Conservation (phyloP, 2,888 invertebrate species). For the Drosophila vallismaia region DNA sequence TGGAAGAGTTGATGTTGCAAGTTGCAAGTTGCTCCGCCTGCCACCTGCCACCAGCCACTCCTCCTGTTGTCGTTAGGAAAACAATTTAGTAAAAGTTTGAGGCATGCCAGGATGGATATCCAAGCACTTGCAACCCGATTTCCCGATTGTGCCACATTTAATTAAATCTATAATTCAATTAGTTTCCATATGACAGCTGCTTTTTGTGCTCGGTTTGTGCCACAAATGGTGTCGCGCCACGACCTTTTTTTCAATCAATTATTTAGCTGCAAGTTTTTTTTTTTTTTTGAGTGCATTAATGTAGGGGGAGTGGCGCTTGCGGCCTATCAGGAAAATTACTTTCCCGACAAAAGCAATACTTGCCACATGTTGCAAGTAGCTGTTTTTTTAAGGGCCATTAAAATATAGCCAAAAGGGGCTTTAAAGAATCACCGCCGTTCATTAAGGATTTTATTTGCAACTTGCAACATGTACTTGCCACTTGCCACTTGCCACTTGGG, state of each 20-base stretch:
- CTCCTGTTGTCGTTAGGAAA: conserved; percentile 54
- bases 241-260: conserved; percentile 56
- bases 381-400: neutral
- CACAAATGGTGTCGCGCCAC: conserved; percentile 50
- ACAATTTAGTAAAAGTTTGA: conserved; percentile 71
- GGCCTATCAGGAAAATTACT: conserved; percentile 1
- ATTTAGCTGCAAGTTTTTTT: conserved; percentile 34
- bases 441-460: too few species aligned
- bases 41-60: conserved; percentile 16
- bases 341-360: neutral
- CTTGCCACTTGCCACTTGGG: conserved; percentile 7
- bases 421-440: too few species aligned
- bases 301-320: conserved; percentile 5
- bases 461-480: neutral
- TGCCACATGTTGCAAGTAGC: neutral
- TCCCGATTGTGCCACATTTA: conserved; percentile 50
- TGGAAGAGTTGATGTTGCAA: conserved; percentile 33
- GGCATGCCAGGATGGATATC: conserved; percentile 45
- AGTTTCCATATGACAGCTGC: conserved; percentile 20
- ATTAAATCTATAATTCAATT: conserved; percentile 62
- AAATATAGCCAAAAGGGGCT: neutral
- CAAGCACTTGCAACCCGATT: neutral
- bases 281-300: conserved; percentile 20
- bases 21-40: neutral
- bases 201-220: conserved; percentile 8